A percentile compares a stretch with the other conserved stretches of the same genome.
These are phyloP conservation scores for Julus scandinavius DNA, from an alignment of 2,888 invertebrate species.

Conservation along the genomic window DNA sequence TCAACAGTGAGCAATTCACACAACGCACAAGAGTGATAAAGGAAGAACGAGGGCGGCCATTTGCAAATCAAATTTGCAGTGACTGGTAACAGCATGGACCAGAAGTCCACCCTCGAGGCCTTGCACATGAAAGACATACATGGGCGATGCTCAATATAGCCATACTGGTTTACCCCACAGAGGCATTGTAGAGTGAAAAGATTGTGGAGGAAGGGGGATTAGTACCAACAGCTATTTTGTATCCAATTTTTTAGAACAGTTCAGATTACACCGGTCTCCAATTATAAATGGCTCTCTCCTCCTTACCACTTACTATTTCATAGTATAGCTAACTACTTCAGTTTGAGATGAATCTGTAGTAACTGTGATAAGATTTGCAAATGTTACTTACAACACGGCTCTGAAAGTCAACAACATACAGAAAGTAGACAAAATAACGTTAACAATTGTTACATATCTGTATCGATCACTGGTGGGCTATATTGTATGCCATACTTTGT, in stretches of 20 bases:
- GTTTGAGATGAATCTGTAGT: no score
- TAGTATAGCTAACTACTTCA: not conserved
- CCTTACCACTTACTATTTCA: not conserved
- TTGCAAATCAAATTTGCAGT: slow-evolving; percentile 9
- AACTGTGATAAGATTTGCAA: no score
- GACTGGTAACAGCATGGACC: not conserved
- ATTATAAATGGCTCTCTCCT: not conserved
- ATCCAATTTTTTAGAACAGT: not conserved
- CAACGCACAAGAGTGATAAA: not conserved
- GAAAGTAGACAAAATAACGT: no score
- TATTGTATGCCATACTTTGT: no score
- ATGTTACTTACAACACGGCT: no score
- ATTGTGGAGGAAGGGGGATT: not conserved
- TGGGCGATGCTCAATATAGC: not conserved
- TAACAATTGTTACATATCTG: no score
- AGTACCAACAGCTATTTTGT: not conserved
- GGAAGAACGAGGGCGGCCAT: not conserved
- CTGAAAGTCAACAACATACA: no score
- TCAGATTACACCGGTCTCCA: not conserved
- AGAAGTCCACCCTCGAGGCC: not conserved
- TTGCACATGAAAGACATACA: not conserved
- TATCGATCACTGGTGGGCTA: no score
- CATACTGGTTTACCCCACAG: not conserved
- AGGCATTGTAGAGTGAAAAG: not conserved
- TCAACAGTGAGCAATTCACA: not conserved